Evolutionary conservation across 2,113 vertebrate species (phyloP), one percentile per base, ranked within the genome.

Genomic region (Cinclus cinclus): DNA sequence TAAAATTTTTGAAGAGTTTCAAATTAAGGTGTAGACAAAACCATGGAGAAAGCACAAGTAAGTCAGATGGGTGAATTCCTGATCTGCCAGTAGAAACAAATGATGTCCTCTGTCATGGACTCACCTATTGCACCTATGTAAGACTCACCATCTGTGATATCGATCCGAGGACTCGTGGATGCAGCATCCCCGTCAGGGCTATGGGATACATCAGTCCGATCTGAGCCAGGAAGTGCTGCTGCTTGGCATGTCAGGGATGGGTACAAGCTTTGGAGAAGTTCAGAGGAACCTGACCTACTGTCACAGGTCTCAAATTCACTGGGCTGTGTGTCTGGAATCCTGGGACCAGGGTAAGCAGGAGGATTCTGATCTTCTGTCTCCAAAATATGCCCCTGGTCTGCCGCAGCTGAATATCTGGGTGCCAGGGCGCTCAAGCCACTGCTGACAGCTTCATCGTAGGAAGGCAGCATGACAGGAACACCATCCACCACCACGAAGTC

Each of bases 401-500:
- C 7, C 13, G 97, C 84, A 42, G 98, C 95, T 63, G 93, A 79
- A 82, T 97, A 98, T 81, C 97, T 96, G 0, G 98, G 97, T 53
- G 98, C 98, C 86, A 98, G 96, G 85, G 96, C 95, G 70, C 84
- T 97, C 76, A 97, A 39, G 64, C 97, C 64, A 0, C 98, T 97
- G 47, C 98, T 98, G 73, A 99, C 98, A 56, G 98, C 98, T 96
- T 99, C 98, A 4, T 99, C 98, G 0, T 99, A 99, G 89, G 98
- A 98, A 23, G 98, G 98, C 60, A 99, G 97, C 97, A 98, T 98
- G 64, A 99, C 98, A 5, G 98, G 98, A 73, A 99, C 96, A 0
- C 98, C 98, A 3, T 99, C 98, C 91, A 99, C 98, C 91, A 99
- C 98, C 95, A 99, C 97, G 27, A 99, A 98, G 96, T 98, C 97